These are phyloP conservation scores for Xiphias gladius DNA, from an alignment of 2,113 vertebrate genomes.

Conservation along the genomic window DNA sequence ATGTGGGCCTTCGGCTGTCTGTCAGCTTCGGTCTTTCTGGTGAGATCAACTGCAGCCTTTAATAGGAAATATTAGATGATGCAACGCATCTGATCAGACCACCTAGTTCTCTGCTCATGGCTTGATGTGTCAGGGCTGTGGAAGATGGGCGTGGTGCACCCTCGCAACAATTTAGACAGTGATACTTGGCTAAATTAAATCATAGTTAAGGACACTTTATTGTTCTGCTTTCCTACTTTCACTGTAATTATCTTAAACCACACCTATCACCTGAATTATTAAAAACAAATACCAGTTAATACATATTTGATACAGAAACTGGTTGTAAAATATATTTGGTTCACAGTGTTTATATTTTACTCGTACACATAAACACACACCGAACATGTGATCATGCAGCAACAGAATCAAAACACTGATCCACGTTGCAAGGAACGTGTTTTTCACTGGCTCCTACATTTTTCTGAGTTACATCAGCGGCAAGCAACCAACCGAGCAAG, in stretches of 20 bases:
- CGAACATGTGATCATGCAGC: not conserved
- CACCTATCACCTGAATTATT: not conserved
- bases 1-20: no score
- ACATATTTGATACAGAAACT: not conserved
- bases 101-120: not conserved
- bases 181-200: not conserved
- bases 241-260: not conserved
- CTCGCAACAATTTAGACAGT: not conserved
- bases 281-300: not conserved
- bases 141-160: not conserved
- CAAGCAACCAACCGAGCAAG: constrained; percentile 23
- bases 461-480: constrained; percentile 31
- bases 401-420: not conserved
- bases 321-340: not conserved
- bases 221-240: not conserved
- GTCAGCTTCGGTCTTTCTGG: not conserved
- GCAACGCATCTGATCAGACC: not conserved
- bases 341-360: not conserved
- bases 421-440: not conserved
- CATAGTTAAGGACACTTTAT: not conserved
- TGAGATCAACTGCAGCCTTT: not conserved
- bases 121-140: not conserved
- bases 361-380: not conserved
- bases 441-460: constrained; percentile 40
- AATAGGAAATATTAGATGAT: not conserved